Evolutionary conservation across 2,113 vertebrate genomes (phyloP).

Genomic region (Mesitornis unicolor): DNA sequence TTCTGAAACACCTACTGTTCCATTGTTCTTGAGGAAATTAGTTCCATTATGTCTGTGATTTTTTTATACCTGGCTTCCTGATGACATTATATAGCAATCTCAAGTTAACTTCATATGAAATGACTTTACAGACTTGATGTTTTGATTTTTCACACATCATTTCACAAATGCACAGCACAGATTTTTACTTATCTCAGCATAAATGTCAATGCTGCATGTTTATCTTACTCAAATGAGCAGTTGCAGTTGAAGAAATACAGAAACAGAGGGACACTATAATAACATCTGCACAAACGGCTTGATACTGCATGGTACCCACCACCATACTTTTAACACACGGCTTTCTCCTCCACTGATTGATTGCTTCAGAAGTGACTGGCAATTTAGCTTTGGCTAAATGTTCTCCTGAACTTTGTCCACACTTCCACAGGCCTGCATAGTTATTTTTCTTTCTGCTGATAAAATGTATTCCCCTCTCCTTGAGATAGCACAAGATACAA

Average conservation of each 20-base stretch:
- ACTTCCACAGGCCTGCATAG: neutral
- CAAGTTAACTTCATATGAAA: neutral
- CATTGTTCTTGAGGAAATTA: neutral
- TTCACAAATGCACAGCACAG: neutral
- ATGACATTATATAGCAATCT: neutral
- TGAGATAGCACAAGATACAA: neutral
- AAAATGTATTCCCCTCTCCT: neutral
- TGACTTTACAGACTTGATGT: neutral
- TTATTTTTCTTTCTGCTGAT: neutral
- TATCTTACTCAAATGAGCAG: neutral
- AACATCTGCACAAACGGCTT: neutral
- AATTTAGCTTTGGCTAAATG: neutral
- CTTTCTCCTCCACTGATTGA: neutral
- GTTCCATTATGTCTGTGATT: neutral
- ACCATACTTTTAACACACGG: neutral
- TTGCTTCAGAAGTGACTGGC: neutral
- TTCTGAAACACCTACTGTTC: neutral
- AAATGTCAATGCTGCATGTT: neutral
- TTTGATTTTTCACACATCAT: neutral
- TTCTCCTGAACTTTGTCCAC: neutral
- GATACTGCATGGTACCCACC: neutral
- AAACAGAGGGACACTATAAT: neutral
- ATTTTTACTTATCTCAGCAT: constrained; percentile 7
- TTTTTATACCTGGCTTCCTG: neutral
- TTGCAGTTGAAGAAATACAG: neutral